Conservation (phyloP, 2,888 invertebrate species). For the Chymomyza amoena region DNA sequence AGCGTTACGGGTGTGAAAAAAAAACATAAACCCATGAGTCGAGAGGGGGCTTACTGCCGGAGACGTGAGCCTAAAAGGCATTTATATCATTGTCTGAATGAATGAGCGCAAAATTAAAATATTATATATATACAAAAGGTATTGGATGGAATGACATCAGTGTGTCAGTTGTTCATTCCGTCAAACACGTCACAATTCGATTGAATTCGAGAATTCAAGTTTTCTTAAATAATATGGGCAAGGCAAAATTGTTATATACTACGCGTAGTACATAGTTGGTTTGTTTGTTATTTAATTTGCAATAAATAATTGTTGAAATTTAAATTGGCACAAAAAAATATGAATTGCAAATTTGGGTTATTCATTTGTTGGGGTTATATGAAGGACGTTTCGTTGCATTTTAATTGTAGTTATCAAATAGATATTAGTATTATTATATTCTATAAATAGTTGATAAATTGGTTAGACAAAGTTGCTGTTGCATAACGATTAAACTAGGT, state of each 20-base stretch:
- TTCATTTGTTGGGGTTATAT: constrained; percentile 16
- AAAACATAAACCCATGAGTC: background rate
- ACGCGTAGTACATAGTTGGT: constrained; percentile 2
- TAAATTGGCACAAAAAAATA: constrained; percentile 33
- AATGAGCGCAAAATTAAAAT: constrained; percentile 11
- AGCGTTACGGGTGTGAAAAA: constrained; percentile 3
- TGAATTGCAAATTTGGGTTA: constrained; percentile 36
- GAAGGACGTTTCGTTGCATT: constrained; percentile 26
- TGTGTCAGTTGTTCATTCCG: constrained; percentile 29
- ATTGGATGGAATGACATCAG: constrained; percentile 59
- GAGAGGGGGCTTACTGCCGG: constrained; percentile 20
- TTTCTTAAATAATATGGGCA: constrained; percentile 26
- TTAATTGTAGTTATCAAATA: background rate
- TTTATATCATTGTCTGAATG: constrained; percentile 11
- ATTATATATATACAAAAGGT: constrained; percentile 13
- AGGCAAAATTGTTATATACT: background rate
- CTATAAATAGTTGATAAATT: background rate
- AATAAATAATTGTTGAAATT: constrained; percentile 47
- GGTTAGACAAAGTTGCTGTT: background rate
- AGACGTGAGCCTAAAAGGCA: constrained; percentile 35
- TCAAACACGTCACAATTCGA: constrained; percentile 41
- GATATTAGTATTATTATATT: background rate
- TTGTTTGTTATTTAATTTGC: constrained; percentile 53
- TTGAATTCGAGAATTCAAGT: constrained; percentile 55
- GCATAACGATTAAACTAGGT: background rate